phyloP scores from a whole-genome alignment of 2,797 vertebrate species.

The Enteromius fasciolatus region DNA sequence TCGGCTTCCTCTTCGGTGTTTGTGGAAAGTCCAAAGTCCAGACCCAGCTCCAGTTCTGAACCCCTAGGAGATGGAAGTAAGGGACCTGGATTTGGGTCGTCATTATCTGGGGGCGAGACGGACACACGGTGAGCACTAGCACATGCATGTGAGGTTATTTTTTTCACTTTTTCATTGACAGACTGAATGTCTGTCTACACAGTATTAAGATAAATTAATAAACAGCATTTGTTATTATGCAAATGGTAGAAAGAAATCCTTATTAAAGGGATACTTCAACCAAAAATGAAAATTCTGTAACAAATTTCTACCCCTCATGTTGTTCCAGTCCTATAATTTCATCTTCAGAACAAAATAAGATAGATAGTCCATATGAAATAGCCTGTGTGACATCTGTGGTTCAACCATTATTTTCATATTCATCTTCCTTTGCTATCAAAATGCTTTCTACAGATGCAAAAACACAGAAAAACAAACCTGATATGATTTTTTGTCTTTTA shows the following conservation, averaged over 20 bases:
- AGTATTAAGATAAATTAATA: neutral
- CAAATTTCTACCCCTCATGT: neutral
- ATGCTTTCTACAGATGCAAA: too few species aligned
- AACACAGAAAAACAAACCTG: too few species aligned
- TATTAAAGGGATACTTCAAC: neutral
- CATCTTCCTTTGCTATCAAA: too few species aligned
- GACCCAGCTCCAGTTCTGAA: conserved; percentile 83
- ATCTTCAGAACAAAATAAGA: neutral
- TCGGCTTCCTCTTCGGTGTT: conserved; percentile 92
- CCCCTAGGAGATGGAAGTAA: conserved; percentile 81
- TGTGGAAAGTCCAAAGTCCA: conserved; percentile 88
- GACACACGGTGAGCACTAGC: conserved; percentile 86
- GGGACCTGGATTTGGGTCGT: conserved; percentile 83
- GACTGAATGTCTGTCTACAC: neutral
- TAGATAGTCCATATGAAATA: neutral
- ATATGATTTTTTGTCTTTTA: too few species aligned
- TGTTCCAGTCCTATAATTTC: neutral
- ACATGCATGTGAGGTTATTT: neutral
- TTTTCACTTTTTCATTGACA: neutral
- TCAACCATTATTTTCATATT: too few species aligned
- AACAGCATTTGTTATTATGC: neutral
- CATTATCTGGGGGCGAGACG: conserved; percentile 83
- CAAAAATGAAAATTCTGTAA: neutral
- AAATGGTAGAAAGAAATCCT: neutral
- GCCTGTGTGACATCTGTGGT: too few species aligned